These are phyloP conservation scores for Drosophila emarginata DNA, from an alignment of 2,888 invertebrate genomes.

Conservation along the genomic window DNA sequence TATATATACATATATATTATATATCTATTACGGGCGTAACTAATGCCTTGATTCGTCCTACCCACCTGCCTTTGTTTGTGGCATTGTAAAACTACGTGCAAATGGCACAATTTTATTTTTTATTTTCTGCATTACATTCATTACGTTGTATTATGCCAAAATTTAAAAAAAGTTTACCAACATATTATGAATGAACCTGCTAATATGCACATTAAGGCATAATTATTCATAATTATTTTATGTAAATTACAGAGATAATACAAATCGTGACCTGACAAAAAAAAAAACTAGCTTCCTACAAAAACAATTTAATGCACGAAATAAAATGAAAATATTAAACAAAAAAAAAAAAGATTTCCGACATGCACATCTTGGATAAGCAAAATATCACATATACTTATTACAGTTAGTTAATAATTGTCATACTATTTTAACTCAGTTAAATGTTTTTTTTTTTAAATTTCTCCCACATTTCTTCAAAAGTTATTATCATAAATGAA, in stretches of 20 bases:
- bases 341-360: not conserved
- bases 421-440: too few relatives aligned
- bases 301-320: not conserved
- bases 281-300: conserved; percentile 3
- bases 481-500: too few relatives aligned
- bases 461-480: too few relatives aligned
- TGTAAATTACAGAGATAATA: conserved; percentile 2
- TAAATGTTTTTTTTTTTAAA: too few relatives aligned
- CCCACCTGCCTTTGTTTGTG: not conserved
- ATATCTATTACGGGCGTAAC: conserved; percentile 34
- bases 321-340: not conserved
- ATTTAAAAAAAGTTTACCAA: not conserved
- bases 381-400: too few relatives aligned
- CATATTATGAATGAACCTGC: conserved; percentile 38
- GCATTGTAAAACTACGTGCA: not conserved
- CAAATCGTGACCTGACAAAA: conserved; percentile 54
- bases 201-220: conserved; percentile 39
- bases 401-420: too few relatives aligned
- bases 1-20: conserved; percentile 15
- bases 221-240: conserved; percentile 26
- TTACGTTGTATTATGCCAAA: conserved; percentile 19
- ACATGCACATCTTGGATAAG: too few relatives aligned
- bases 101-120: not conserved
- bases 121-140: too few relatives aligned
- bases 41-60: not conserved